phyloP scores from a whole-genome alignment of 2,797 vertebrate species.

The Ceyx erithaca region DNA sequence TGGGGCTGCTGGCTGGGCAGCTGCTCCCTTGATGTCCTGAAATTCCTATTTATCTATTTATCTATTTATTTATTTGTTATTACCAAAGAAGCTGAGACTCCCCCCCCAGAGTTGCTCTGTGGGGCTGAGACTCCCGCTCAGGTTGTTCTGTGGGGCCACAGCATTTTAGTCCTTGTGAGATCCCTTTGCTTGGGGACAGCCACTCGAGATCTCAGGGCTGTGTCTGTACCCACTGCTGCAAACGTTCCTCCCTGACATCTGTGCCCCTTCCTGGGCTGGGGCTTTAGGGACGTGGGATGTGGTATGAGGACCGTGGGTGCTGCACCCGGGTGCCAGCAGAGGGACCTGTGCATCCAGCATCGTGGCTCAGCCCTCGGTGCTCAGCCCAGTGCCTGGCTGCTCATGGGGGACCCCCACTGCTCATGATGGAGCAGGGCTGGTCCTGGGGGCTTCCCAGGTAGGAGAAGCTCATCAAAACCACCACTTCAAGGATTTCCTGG shows the following conservation, averaged over 20 bases:
- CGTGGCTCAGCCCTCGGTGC: too few species aligned
- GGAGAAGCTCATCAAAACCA: background rate
- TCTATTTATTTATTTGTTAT: too few species aligned
- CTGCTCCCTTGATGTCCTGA: background rate
- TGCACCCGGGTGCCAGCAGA: background rate
- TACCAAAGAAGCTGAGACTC: background rate
- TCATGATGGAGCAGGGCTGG: rapidly evolving
- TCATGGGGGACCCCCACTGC: rapidly evolving
- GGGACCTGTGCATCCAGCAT: background rate
- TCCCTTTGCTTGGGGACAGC: background rate
- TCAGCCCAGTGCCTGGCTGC: too few species aligned
- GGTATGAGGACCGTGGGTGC: background rate
- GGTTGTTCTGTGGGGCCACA: background rate
- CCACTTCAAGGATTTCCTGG: rapidly evolving
- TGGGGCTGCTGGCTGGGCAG: background rate
- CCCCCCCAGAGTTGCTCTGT: background rate
- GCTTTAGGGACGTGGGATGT: background rate
- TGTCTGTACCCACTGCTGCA: background rate
- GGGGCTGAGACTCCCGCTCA: background rate
- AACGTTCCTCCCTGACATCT: rapidly evolving
- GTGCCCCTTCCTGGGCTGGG: background rate
- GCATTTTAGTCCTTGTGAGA: background rate
- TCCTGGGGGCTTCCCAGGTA: rapidly evolving
- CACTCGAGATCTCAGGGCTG: rapidly evolving
- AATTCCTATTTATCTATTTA: background rate